These are phyloP conservation scores for Cotesia congregata DNA, from an alignment of 2,888 invertebrate genomes.

Conservation along the genomic window DNA sequence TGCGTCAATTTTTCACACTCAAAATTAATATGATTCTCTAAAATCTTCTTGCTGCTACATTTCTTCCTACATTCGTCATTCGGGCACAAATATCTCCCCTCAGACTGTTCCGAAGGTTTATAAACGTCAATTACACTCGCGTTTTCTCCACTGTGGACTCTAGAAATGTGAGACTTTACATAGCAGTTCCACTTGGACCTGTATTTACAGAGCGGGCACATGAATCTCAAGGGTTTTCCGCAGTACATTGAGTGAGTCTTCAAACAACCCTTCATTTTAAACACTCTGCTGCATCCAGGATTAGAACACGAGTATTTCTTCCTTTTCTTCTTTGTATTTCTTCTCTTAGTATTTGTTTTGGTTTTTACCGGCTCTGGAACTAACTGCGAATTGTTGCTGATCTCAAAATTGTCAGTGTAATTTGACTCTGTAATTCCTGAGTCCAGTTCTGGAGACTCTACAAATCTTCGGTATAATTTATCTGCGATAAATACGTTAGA, in stretches of 20 bases:
- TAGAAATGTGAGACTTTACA: neutral
- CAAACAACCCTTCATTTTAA: neutral
- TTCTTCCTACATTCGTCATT: neutral
- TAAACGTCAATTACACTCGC: neutral
- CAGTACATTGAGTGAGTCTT: neutral
- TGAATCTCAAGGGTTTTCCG: neutral
- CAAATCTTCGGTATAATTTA: neutral
- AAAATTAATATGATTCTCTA: neutral
- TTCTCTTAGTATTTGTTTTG: neutral
- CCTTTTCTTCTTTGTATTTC: neutral
- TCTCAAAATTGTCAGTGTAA: too few relatives aligned
- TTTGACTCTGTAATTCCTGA: neutral
- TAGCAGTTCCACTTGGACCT: neutral
- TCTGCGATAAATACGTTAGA: neutral
- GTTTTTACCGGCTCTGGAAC: neutral
- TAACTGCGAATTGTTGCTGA: too few relatives aligned
- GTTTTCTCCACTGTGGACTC: neutral
- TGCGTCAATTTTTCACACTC: neutral
- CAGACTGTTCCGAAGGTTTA: neutral
- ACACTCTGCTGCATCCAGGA: neutral
- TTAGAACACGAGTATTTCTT: neutral
- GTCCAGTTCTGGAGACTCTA: neutral
- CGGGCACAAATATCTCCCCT: neutral
- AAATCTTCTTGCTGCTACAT: neutral
- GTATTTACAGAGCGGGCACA: neutral